Percentiles rank a stretch among this genome's conserved stretches.
These are phyloP conservation scores for Acleris sparsana DNA, from an alignment of 2,888 invertebrate genomes.

Conservation along the genomic window DNA sequence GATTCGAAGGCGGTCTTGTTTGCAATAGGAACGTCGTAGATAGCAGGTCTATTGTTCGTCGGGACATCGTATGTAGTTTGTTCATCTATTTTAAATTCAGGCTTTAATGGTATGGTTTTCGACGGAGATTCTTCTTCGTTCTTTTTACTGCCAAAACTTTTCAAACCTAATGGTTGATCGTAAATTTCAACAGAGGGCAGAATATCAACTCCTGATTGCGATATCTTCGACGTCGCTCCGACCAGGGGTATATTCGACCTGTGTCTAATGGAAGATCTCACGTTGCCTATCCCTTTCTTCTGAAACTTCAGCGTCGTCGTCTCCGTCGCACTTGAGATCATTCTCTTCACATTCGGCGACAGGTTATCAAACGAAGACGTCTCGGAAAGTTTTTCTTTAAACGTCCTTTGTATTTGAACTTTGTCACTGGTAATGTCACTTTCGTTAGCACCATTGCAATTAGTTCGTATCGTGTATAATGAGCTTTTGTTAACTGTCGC, in stretches of 20 bases:
- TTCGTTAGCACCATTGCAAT: constrained; percentile 63
- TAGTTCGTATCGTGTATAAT: constrained; percentile 70
- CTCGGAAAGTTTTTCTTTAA: constrained; percentile 60
- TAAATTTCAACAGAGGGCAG: constrained; percentile 76
- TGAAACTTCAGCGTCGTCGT: constrained; percentile 72
- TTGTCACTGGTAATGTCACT: constrained; percentile 64
- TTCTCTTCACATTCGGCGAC: constrained; percentile 85
- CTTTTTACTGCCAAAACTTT: constrained; percentile 52
- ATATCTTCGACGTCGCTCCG: constrained; percentile 79
- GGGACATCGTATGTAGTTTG: constrained; percentile 75
- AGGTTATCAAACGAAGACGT: constrained; percentile 78
- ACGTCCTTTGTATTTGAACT: constrained; percentile 62
- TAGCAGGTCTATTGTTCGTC: constrained; percentile 72
- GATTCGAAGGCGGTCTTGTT: constrained; percentile 76
- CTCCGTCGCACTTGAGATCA: constrained; percentile 82
- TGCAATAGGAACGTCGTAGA: constrained; percentile 73
- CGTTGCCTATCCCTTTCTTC: constrained; percentile 64
- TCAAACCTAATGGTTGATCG: constrained; percentile 65
- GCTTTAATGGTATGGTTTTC: constrained; percentile 53
- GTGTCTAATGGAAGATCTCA: constrained; percentile 66
- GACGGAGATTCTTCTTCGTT: constrained; percentile 58
- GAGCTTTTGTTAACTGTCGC: constrained; percentile 73
- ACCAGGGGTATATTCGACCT: constrained; percentile 78
- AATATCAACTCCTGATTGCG: constrained; percentile 77
- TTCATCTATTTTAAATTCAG: constrained; percentile 68